Conservation (phyloP, 2,888 invertebrate genomes). For the Rhingia rostrata region DNA sequence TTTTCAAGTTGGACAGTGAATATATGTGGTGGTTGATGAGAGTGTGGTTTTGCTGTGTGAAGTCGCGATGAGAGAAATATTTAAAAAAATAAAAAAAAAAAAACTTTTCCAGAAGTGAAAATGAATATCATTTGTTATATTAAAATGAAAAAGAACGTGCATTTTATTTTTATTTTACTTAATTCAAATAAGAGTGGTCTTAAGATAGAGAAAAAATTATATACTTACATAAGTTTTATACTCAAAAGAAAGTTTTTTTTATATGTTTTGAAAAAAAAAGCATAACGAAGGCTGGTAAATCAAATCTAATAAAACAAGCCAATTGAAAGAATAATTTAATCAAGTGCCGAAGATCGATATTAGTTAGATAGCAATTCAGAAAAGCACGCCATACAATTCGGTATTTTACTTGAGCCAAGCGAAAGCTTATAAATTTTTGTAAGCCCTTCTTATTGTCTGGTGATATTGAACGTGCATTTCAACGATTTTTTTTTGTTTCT, state of each 20-base stretch:
- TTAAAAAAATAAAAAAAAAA: constrained; percentile 13
- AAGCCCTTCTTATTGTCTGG: constrained; percentile 5
- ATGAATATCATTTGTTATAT: constrained; percentile 60
- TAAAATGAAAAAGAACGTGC: constrained; percentile 35
- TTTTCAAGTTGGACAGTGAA: constrained; percentile 16
- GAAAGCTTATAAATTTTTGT: constrained; percentile 31
- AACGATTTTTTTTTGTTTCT: neutral
- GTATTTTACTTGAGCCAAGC: constrained; percentile 48
- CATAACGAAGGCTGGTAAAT: constrained; percentile 38
- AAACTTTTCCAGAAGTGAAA: constrained; percentile 55
- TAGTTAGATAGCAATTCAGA: constrained; percentile 26
- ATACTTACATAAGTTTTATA: constrained; percentile 51
- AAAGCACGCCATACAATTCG: constrained; percentile 37
- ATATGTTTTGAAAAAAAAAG: constrained; percentile 55
- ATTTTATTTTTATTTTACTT: constrained; percentile 25
- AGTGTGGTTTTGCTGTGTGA: constrained; percentile 35
- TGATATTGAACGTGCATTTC: constrained; percentile 28
- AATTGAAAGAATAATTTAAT: constrained; percentile 62
- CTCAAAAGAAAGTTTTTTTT: constrained; percentile 45
- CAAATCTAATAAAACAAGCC: constrained; percentile 51
- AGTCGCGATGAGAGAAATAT: constrained; percentile 36
- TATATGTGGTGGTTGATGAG: constrained; percentile 18
- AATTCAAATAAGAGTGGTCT: constrained; percentile 66
- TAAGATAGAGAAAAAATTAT: constrained; percentile 48
- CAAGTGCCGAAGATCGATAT: constrained; percentile 62